Percentiles rank a stretch among this genome's conserved stretches.
Evolutionary conservation across 2,113 vertebrate species (phyloP).

Genomic region (Caloenas nicobarica): DNA sequence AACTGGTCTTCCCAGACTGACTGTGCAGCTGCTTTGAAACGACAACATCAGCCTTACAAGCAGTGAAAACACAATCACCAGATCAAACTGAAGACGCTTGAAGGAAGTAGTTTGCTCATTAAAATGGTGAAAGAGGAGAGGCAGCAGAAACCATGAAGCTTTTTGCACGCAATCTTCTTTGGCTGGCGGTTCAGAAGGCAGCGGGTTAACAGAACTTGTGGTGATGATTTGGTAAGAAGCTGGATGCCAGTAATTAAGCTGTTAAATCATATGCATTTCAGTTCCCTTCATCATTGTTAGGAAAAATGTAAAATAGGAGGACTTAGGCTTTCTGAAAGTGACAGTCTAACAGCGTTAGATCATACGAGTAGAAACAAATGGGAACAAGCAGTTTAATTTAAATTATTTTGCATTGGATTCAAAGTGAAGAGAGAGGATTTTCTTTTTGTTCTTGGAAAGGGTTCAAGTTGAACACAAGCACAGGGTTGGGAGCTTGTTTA

Average conservation of each 20-base stretch:
- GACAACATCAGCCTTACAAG: background rate
- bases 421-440: background rate
- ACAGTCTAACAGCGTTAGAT: background rate
- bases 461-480: background rate
- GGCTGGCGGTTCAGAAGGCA: background rate
- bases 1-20: background rate
- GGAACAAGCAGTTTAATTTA: background rate
- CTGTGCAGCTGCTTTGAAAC: background rate
- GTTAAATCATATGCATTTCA: background rate
- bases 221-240: background rate
- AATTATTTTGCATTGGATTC: slow-evolving; percentile 1
- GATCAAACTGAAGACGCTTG: background rate
- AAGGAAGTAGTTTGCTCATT: background rate
- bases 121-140: background rate
- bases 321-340: background rate
- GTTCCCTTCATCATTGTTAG: background rate
- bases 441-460: background rate
- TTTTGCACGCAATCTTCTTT: background rate
- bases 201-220: background rate
- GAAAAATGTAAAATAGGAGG: background rate
- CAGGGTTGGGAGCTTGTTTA: background rate
- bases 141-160: background rate
- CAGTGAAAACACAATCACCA: background rate
- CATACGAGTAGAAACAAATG: background rate
- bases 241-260: background rate